These are phyloP conservation scores for Drosophila diplacantha DNA, from an alignment of 2,888 invertebrate genomes.

Conservation along the genomic window DNA sequence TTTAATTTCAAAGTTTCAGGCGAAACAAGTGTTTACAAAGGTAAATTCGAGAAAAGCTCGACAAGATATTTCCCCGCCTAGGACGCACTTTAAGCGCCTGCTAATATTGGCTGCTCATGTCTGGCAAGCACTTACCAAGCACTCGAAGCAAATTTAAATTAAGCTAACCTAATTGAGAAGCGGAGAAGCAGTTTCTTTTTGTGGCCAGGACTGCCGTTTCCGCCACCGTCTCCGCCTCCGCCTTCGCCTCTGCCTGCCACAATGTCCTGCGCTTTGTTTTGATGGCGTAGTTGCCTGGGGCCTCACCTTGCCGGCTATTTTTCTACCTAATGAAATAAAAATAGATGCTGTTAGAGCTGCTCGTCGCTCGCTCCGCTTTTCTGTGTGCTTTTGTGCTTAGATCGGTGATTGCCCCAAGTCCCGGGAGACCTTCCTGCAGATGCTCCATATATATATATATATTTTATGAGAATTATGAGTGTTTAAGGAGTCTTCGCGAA, in stretches of 20 bases:
- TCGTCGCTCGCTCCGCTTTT: conserved; percentile 15
- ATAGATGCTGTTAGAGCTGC: conserved; percentile 53
- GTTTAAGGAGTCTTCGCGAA: background rate
- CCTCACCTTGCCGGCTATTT: conserved; percentile 57
- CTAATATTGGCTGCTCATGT: conserved; percentile 59
- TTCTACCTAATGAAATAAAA: conserved; percentile 71
- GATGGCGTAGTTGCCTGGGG: conserved; percentile 28
- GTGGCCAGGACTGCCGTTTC: conserved; percentile 17
- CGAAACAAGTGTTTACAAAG: conserved; percentile 24
- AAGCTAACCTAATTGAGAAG: conserved; percentile 66
- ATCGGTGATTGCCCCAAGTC: conserved; percentile 19
- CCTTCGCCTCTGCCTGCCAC: conserved; percentile 8
- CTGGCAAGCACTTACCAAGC: conserved; percentile 47
- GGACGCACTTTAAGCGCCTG: conserved; percentile 45
- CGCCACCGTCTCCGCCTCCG: conserved; percentile 1
- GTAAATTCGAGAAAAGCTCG: conserved; percentile 52
- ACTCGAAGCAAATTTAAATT: conserved; percentile 68
- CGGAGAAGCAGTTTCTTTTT: conserved; percentile 39
- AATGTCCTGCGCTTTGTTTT: conserved; percentile 32
- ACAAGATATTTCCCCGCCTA: conserved; percentile 19
- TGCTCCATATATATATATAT: no score
- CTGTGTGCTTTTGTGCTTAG: conserved; percentile 23
- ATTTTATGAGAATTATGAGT: background rate
- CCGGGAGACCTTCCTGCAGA: conserved; percentile 9
- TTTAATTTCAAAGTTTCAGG: background rate